Evolutionary conservation across 2,113 vertebrate genomes (phyloP), one percentile per base, ranked within the genome.

Genomic region (Platichthys stellatus): DNA sequence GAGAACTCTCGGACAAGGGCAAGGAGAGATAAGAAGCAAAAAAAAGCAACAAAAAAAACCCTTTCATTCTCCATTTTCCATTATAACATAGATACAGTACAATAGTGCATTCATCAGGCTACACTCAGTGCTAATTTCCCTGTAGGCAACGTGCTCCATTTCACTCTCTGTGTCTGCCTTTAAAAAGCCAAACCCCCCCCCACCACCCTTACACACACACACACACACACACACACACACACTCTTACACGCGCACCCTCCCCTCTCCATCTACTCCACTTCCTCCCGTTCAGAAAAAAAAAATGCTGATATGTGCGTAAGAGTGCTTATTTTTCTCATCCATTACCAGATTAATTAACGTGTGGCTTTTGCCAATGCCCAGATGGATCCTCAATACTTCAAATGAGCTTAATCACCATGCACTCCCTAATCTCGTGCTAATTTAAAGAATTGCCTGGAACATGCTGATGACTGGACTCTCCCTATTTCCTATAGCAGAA

Each of bases 321-420:
- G 90, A 91, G 84, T 86, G 88, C 90, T 92, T 92, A 92, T 95
- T 93, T 92, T 93, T 89, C 87, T 92, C 91, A 89, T 93, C 94
- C 90, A 92, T 94, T 93, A 94, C 78, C 82, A 91, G 93, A 94
- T 94, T 94, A 94, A 95, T 95, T 94, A 93, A 94, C 94, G 88
- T 87, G 83, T 89, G 87, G 91, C 89, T 91, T 88, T 91, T 91
- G 88, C 92, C 87, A 93, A 90, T 92, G 92, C 91, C 91, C 94
- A 94, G 91, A 91, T 90, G 89, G 93, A 89, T 91, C 84, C 87
- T 93, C 92, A 90, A 90, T 92, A 93, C 91, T 94, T 93, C 88
- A 92, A 92, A 94, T 93, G 89, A 93, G 92, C 93, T 92, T 93
- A 94, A 94, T 94, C 93, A 91, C 93, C 90, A 84, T 89, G 90